Conservation (phyloP, 2,797 vertebrate genomes). For the Chiloscyllium punctatum region DNA sequence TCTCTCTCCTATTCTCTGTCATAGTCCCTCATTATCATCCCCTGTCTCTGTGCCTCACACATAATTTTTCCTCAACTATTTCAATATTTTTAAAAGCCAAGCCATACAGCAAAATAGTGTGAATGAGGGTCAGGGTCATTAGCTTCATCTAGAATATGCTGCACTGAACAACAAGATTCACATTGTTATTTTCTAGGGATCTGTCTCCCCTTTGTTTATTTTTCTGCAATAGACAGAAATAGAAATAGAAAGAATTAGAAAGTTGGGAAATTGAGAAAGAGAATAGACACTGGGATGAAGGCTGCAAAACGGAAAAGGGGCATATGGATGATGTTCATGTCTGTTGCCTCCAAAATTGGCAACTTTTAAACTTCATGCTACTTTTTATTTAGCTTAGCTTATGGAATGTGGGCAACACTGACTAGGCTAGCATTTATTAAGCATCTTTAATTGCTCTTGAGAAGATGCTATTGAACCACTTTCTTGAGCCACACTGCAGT, state of each 20-base stretch:
- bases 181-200: background rate
- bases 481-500: no score
- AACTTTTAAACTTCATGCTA: no score
- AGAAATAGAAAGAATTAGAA: background rate
- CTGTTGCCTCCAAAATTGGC: no score
- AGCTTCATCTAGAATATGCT: background rate
- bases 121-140: background rate
- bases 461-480: no score
- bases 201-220: background rate
- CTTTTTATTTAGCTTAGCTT: no score
- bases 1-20: background rate
- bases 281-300: background rate
- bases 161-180: background rate
- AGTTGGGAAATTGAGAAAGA: background rate
- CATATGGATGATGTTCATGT: no score
- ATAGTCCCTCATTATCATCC: background rate
- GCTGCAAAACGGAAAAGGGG: no score
- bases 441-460: no score
- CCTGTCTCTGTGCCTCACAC: background rate
- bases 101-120: background rate
- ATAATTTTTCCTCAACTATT: background rate
- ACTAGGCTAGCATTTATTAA: no score
- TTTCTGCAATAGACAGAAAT: background rate
- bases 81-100: background rate
- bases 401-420: no score